Evolutionary conservation across 2,797 vertebrate genomes (phyloP), one percentile per base, ranked within the genome.

Genomic region (Gambelia wislizenii): DNA sequence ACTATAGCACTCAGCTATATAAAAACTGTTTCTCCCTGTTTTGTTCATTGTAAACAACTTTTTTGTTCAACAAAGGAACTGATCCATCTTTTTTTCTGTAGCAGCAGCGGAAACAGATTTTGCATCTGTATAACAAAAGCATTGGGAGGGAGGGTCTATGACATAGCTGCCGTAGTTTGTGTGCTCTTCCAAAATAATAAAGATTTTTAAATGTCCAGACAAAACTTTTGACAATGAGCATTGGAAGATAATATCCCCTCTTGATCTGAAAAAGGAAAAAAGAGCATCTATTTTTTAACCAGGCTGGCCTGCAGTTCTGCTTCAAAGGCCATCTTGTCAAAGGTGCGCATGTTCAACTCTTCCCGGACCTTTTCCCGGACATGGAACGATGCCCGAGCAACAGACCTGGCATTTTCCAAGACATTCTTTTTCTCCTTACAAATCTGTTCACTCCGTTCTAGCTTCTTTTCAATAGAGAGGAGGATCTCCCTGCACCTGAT

Each of bases 361-460:
- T 99, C 98, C 1, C 99, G 97, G 16, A 99, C 99, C 91, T 97
- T 98, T 92, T 99, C 99, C 0, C 99, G 97, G 52, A 99, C 98
- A 0, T 99, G 98, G 92, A 99, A 99, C 16, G 99, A 99, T 0
- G 99, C 99, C 0, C 98, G 97, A 33, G 99, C 99, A 0, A 99
- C 98, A 0, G 98, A 99, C 47, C 99, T 98, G 3, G 99, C 98
- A 44, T 98, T 99, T 95, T 99, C 99, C 94, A 99, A 90, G 64
- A 99, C 98, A 0, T 97, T 98, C 39, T 97, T 97, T 95, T 98
- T 98, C 91, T 99, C 99, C 83, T 97, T 97, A 81, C 98, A 99
- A 94, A 99, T 98, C 96, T 99, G 98, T 95, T 99, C 99, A 0
- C 99, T 99, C 92, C 99, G 98, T 95, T 99, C 99, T 93, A 99